phyloP scores from a whole-genome alignment of 2,113 vertebrate species.

The Peromyscus maniculatus region DNA sequence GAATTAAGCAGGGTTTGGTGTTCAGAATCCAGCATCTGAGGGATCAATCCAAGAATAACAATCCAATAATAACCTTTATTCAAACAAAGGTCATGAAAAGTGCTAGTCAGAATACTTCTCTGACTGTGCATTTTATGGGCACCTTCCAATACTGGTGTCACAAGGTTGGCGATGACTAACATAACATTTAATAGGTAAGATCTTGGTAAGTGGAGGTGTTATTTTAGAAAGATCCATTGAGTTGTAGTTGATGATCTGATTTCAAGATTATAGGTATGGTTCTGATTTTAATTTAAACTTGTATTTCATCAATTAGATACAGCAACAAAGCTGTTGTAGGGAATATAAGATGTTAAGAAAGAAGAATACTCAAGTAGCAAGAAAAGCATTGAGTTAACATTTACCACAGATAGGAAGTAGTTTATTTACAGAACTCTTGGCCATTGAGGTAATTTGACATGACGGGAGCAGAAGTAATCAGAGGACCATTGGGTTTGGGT shows the following conservation, averaged over 20 bases:
- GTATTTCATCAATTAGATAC: not conserved
- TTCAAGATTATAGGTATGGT: slow-evolving; percentile 38
- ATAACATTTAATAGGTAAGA: not conserved
- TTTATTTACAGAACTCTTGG: not conserved
- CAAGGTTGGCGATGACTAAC: too few species aligned
- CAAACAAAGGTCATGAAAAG: not conserved
- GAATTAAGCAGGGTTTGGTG: slow-evolving; percentile 11
- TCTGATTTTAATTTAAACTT: slow-evolving; percentile 40
- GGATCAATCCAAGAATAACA: slow-evolving; percentile 20
- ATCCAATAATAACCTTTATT: not conserved
- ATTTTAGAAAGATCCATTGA: slow-evolving; percentile 45
- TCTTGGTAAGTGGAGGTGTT: slow-evolving; percentile 25
- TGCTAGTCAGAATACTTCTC: not conserved
- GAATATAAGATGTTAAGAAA: not conserved
- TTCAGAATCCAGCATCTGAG: slow-evolving; percentile 47
- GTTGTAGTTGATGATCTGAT: not conserved
- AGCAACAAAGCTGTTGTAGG: not conserved
- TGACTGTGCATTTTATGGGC: not conserved
- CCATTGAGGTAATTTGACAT: not conserved
- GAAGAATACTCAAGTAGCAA: not conserved
- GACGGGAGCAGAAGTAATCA: not conserved
- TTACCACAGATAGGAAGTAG: not conserved
- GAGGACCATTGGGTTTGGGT: not conserved
- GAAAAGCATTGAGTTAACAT: not conserved
- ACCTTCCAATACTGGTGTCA: not conserved